These are phyloP conservation scores for Percina caprodes DNA, from an alignment of 2,113 vertebrate genomes.

Conservation along the genomic window DNA sequence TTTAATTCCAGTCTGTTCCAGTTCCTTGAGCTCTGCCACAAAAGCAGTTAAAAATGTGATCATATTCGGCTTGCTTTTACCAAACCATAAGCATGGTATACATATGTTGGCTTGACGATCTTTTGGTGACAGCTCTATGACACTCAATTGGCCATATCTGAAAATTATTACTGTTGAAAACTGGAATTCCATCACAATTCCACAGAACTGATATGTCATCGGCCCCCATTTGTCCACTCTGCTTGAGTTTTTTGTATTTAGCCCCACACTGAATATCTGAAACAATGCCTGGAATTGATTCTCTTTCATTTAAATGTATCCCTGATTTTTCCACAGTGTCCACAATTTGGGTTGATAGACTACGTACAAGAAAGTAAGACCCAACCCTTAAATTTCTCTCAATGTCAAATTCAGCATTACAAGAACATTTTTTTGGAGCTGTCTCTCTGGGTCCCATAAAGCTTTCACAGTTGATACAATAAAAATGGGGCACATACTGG, in stretches of 20 bases:
- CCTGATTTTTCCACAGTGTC: conserved; percentile 8
- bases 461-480: conserved; percentile 16
- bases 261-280: no score
- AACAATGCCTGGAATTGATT: no score
- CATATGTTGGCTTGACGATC: not conserved
- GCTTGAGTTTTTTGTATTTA: conserved; percentile 6
- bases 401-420: conserved; percentile 1
- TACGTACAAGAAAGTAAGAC: conserved; percentile 13
- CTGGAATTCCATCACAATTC: conserved; percentile 33
- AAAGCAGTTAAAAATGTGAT: no score
- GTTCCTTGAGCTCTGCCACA: no score
- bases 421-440: not conserved
- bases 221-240: not conserved
- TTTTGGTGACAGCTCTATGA: conserved; percentile 1
- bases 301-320: no score
- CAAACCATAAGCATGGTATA: conserved; percentile 2
- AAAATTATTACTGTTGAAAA: conserved; percentile 9
- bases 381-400: not conserved
- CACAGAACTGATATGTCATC: conserved; percentile 7
- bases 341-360: not conserved
- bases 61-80: not conserved
- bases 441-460: conserved; percentile 5
- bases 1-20: no score
- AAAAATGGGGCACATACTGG: conserved; percentile 18
- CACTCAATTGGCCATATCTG: conserved; percentile 2